Base-by-base conservation (phyloP, 2,797 vertebrate species). In the Channa striata region DNA sequence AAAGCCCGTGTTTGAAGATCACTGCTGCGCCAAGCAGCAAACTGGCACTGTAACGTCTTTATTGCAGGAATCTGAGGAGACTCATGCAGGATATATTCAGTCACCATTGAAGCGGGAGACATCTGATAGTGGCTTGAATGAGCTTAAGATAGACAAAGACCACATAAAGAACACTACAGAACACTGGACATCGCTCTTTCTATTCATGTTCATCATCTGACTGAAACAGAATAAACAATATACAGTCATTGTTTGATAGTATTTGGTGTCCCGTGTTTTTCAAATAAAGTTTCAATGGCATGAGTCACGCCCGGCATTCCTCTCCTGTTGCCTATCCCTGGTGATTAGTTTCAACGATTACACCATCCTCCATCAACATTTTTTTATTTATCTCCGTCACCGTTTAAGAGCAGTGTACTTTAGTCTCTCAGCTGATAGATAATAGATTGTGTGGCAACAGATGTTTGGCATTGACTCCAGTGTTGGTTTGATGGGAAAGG, bases 261-360 rank as follows among this genome's bases (percentile, higher is more conserved):
- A 19, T 51, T 36, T 51, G n/a, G 16, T 71, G 43, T 40, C 20
- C 36, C 20, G 49, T 9, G 46, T 20, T 30, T n/a, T 46, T 36
- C n/a, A 46, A 64, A 50, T 17, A 16, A 21, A 14, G 59, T 82
- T 85, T 81, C 62, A 53, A 54, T 34, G 51, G 69, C 71, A 49
- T 42, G 69, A 86, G 62, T 84, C 83, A 82, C 73, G n/a, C 72
- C 59, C 59, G 60, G 53, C 72, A 88, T 86, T 91, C 84, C 59
- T 87, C 39, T 37, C 13, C 49, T 51, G 43, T 25, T 39, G 57
- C 47, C 57, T 23, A 0, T 21, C 52, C 11, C 65, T 44, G 37
- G 12, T 70, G 78, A 84, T 87, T 66, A 66, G 58, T 74, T 64
- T 76, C 68, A 49, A 65, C 59, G 59, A 73, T 78, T 66, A 54